Base-by-base conservation (phyloP, 2,113 vertebrate genomes). In the Pseudopodoces humilis region DNA sequence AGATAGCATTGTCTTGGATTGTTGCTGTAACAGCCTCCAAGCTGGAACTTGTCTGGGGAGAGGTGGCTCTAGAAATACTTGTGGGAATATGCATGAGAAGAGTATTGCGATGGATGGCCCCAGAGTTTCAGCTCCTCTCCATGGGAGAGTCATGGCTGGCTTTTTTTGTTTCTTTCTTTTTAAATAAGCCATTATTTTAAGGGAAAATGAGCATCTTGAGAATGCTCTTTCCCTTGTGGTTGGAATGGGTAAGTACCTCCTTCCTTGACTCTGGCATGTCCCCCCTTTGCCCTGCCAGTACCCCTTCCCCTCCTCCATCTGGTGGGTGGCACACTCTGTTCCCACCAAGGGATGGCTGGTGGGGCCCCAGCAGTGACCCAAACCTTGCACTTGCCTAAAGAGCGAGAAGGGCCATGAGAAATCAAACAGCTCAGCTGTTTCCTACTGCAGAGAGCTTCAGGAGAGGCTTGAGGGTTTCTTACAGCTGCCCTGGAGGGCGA, bases 41-140 rank as follows among this genome's bases (percentile, higher is more conserved):
- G 91, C 3, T 86, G 75, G 82, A 77, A 91, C 84, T 90, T 91
- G 87, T 95, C 46, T 2, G 13, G n/a, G 52, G 35, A 85, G 71
- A 83, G 55, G 75, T 1, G 12, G 76, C 71, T 91, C 25, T 75
- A 87, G 78, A 90, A 81, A 79, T 76, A 79, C 35, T 27, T 1
- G 19, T 59, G 82, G 89, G 78, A 94, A 82, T 21, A 10, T 56
- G 77, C 49, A 37, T 27, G 70, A 76, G 62, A 53, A 85, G 44
- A 84, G 15, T 63, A 59, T 59, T 95, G 67, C 0, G 0, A 76
- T 20, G 64, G 39, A 55, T 1, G 46, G 82, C 62, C 35, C 23
- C 43, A 33, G 47, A 79, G 33, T 8, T 3, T 50, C 25, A 31
- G 35, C 28, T 88, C 13, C 62, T 71, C 1, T 0, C 63, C 31